These are phyloP conservation scores for Poeciliopsis paucimaculata DNA, from an alignment of 2,797 vertebrate species.

Conservation along the genomic window DNA sequence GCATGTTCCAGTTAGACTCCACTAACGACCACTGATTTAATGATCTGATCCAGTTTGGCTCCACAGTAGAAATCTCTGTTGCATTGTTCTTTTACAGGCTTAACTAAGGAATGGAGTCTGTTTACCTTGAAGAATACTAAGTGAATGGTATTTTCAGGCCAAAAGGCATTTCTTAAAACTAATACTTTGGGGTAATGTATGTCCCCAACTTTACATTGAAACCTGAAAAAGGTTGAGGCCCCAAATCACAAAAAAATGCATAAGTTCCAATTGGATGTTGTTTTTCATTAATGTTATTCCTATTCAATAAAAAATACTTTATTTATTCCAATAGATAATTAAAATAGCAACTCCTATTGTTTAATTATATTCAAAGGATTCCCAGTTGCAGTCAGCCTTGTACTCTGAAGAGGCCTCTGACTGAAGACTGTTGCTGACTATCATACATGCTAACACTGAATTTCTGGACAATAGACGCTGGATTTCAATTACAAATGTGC, in stretches of 20 bases:
- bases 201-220: background rate
- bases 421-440: no score
- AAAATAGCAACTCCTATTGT: background rate
- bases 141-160: background rate
- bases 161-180: background rate
- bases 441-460: background rate
- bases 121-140: background rate
- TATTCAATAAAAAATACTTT: no score
- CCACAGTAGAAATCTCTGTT: background rate
- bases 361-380: background rate
- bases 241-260: background rate
- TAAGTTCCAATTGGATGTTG: no score
- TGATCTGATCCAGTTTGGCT: constrained; percentile 3
- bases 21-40: constrained; percentile 1
- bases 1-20: constrained; percentile 6
- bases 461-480: background rate
- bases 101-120: background rate
- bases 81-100: background rate
- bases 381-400: background rate
- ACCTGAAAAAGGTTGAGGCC: background rate
- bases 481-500: no score
- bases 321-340: no score
- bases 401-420: no score
- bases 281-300: no score
- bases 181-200: background rate